Evolutionary conservation across 2,113 vertebrate species (phyloP), one percentile per base, ranked within the genome.

Genomic region (Lophura nycthemera): DNA sequence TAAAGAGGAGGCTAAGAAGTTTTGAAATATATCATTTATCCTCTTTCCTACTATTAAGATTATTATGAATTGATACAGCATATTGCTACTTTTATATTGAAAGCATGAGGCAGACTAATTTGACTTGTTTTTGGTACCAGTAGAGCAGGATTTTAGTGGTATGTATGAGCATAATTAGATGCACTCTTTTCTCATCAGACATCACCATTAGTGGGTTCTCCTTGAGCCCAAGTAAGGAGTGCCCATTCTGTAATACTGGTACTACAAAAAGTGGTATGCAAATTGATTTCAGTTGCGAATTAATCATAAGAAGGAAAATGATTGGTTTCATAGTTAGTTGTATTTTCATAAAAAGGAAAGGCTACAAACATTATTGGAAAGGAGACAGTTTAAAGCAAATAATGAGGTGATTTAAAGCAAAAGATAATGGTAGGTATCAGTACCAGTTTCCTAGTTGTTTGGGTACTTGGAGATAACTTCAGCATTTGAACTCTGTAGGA

Each of bases 251-350:
- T 66, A 70, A 21, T 2, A 47, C 34, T 67, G 42, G 32, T 70
- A 20, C 36, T 80, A 38, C 22, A 71, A 40, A 54, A 71, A 83
- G 25, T 52, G 45, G 8, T 36, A 11, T 66, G 71, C 42, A 88
- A 48, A 87, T 74, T 54, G 48, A 73, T 94, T 92, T 88, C 64
- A 93, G 11, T 17, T 70, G 29, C 73, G 47, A 78, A 84, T 67
- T 86, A 83, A 86, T 67, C 19, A 19, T 70, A 74, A 54, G 34
- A 79, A 57, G 30, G 45, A 60, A 84, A 84, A n/a, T 14, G 3
- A 67, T 60, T 81, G 47, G 43, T 74, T 86, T 93, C 61, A 25
- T 85, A 20, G 45, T 74, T 70, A 50, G 19, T 27, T 88, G 19
- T 50, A 57, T 86, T 93, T 85, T 54, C 17, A 11, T 76, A 43